Conservation (phyloP, 2,113 vertebrate species). For the Cyanocitta stelleri region DNA sequence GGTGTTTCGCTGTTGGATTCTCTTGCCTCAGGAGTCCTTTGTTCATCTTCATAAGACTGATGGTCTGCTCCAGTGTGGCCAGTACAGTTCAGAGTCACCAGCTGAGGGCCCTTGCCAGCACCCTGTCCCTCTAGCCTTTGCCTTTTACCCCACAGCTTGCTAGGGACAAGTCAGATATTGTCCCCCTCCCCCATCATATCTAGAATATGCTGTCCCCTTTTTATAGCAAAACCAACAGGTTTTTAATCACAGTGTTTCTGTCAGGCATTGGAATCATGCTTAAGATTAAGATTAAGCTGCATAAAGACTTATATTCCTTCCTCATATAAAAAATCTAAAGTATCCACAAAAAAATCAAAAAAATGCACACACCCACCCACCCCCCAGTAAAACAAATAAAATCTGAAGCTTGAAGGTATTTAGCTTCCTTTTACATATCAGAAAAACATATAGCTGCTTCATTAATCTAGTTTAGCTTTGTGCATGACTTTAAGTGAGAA, state of each 20-base stretch:
- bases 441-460: constrained; percentile 24
- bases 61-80: background rate
- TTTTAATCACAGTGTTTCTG: background rate
- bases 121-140: background rate
- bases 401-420: background rate
- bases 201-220: background rate
- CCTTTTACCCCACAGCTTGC: background rate
- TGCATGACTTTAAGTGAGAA: constrained; percentile 22
- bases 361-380: fast-evolving
- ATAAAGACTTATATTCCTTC: background rate
- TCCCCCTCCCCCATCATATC: background rate
- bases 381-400: background rate
- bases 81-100: background rate
- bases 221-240: background rate
- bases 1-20: background rate
- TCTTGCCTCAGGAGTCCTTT: background rate
- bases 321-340: background rate
- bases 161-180: background rate
- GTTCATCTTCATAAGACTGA: fast-evolving
- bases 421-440: background rate
- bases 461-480: constrained; percentile 43
- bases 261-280: background rate
- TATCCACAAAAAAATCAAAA: background rate
- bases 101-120: background rate
- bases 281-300: constrained; percentile 30